Percentiles rank a stretch among this genome's conserved stretches.
Conservation (phyloP, 2,888 invertebrate species). For the Argyra leucocephala region DNA sequence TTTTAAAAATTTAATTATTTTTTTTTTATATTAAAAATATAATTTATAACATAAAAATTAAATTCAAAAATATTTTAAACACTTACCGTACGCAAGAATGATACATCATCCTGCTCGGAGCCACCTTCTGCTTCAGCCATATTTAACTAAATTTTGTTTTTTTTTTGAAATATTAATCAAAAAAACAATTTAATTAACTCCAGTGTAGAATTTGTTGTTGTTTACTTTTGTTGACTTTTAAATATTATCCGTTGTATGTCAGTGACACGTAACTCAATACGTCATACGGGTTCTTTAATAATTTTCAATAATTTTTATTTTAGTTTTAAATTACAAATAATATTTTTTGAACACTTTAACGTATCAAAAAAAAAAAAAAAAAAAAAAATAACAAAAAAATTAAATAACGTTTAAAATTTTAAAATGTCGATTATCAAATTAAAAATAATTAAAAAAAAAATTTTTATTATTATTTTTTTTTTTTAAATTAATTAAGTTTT, state of each 20-base stretch:
- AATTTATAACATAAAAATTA: conserved; percentile 11
- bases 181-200: conserved; percentile 20
- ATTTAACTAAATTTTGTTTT: conserved; percentile 23
- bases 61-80: conserved; percentile 14
- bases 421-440: background rate
- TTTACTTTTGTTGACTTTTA: background rate
- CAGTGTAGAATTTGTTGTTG: background rate
- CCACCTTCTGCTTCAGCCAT: conserved; percentile 94
- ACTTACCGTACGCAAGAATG: conserved; percentile 96
- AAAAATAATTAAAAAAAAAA: background rate
- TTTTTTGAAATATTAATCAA: conserved; percentile 9
- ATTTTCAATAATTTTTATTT: background rate
- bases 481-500: background rate
- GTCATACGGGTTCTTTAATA: background rate
- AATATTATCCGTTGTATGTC: background rate
- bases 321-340: background rate
- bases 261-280: background rate
- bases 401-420: background rate
- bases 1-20: too few species aligned
- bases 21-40: too few species aligned
- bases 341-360: too few species aligned
- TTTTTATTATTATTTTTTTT: too few species aligned
- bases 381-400: background rate
- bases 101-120: conserved; percentile 99
- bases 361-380: background rate